Conservation (phyloP, 2,113 vertebrate genomes). For the Hemichromis elongatus region DNA sequence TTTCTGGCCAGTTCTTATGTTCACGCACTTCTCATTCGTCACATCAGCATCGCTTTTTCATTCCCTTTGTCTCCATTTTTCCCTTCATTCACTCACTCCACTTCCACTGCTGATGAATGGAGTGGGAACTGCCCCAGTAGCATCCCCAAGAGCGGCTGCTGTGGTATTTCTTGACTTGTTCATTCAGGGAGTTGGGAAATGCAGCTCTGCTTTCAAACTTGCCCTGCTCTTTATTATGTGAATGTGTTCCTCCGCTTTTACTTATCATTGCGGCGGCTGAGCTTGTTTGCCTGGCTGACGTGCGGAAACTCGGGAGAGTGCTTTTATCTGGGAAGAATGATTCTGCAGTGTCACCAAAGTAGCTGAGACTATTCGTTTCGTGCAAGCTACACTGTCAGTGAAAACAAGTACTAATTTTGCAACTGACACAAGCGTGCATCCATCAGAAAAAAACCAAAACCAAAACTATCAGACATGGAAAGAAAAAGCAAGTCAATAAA, state of each 20-base stretch:
- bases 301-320: conserved; percentile 10
- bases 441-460: background rate
- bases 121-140: conserved; percentile 19
- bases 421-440: background rate
- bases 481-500: background rate
- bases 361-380: conserved; percentile 21
- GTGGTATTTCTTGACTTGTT: conserved; percentile 24
- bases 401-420: conserved; percentile 11
- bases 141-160: conserved; percentile 38
- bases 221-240: background rate
- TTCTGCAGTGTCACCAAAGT: conserved; percentile 28
- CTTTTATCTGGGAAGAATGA: conserved; percentile 29
- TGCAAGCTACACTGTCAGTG: background rate
- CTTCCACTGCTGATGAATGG: conserved; percentile 16
- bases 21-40: conserved; percentile 15
- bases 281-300: conserved; percentile 15
- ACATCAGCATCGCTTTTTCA: conserved; percentile 4
- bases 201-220: background rate
- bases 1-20: background rate
- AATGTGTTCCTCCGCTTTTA: conserved; percentile 11
- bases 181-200: conserved; percentile 23
- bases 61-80: background rate
- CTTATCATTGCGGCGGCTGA: conserved; percentile 9
- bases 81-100: background rate
- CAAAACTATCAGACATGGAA: background rate